Percentiles rank a stretch among this genome's conserved stretches.
Evolutionary conservation across 2,797 vertebrate species (phyloP).

Genomic region (Choloepus didactylus): DNA sequence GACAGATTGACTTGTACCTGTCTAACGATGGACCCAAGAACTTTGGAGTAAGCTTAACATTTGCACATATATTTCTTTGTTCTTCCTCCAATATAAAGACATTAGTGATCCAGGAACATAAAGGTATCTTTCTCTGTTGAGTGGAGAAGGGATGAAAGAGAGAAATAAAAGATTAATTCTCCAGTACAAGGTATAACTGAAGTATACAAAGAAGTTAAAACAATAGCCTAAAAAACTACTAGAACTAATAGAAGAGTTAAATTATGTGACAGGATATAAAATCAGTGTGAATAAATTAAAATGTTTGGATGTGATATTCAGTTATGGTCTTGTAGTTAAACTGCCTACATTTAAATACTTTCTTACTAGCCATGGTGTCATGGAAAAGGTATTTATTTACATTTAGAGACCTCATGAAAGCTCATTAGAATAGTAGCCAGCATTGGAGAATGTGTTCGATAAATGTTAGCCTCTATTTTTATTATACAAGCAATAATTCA

Average conservation of each 20-base stretch:
- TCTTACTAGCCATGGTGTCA: neutral
- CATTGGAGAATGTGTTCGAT: neutral
- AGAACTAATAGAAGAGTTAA: neutral
- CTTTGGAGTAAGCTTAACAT: neutral
- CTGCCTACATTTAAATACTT: neutral
- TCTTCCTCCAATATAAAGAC: neutral
- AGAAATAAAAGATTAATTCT: neutral
- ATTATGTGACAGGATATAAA: neutral
- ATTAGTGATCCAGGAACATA: neutral
- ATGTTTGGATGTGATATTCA: neutral
- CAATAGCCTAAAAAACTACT: neutral
- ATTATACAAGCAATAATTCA: neutral
- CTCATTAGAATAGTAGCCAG: neutral
- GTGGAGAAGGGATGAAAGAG: conserved; percentile 14
- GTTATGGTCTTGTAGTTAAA: neutral
- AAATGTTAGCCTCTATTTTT: neutral
- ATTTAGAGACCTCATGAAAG: neutral
- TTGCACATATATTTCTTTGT: neutral
- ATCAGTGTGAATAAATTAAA: neutral
- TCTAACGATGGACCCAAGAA: neutral
- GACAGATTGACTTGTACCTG: neutral
- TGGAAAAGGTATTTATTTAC: neutral
- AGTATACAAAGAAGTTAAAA: neutral
- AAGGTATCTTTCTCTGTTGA: neutral
- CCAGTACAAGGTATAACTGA: neutral